Percentiles rank a stretch among this genome's conserved stretches.
phyloP scores from a whole-genome alignment of 2,888 invertebrate genomes.

The Epirrita christyi region DNA sequence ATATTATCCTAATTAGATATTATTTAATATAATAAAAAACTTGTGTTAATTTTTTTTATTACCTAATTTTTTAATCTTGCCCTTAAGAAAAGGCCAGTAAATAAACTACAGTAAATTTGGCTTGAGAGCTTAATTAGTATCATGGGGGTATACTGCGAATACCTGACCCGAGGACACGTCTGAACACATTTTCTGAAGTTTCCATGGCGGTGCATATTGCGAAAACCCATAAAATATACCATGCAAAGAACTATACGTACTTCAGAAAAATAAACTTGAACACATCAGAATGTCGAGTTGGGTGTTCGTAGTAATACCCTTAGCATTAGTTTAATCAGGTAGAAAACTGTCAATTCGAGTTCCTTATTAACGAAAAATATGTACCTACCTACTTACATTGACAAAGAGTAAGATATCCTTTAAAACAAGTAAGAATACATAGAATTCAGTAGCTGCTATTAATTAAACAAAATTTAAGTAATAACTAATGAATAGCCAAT shows the following conservation, averaged over 20 bases:
- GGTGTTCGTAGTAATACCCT: not conserved
- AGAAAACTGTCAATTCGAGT: not conserved
- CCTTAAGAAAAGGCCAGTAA: slow-evolving; percentile 48
- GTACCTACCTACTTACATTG: too few relatives aligned
- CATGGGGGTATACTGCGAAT: not conserved
- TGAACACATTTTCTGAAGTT: too few relatives aligned
- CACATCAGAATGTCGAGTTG: too few relatives aligned
- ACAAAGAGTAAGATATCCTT: too few relatives aligned
- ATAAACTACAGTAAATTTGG: slow-evolving; percentile 34
- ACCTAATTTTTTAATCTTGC: slow-evolving; percentile 18
- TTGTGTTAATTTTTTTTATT: not conserved
- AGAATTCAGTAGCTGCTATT: slow-evolving; percentile 4
- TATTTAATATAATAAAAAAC: slow-evolving; percentile 5
- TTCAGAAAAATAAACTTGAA: too few relatives aligned
- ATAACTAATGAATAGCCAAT: slow-evolving; percentile 9
- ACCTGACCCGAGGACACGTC: too few relatives aligned
- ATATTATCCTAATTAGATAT: slow-evolving; percentile 11
- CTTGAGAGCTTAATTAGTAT: too few relatives aligned
- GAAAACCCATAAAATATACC: too few relatives aligned
- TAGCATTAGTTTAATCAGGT: slow-evolving; percentile 5
- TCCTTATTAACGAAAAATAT: not conserved
- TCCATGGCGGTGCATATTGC: too few relatives aligned
- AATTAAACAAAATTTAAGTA: too few relatives aligned
- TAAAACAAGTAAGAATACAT: too few relatives aligned
- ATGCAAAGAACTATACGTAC: too few relatives aligned